Conservation (phyloP, 2,797 vertebrate genomes). For the Microctenopoma steveboyesi region DNA sequence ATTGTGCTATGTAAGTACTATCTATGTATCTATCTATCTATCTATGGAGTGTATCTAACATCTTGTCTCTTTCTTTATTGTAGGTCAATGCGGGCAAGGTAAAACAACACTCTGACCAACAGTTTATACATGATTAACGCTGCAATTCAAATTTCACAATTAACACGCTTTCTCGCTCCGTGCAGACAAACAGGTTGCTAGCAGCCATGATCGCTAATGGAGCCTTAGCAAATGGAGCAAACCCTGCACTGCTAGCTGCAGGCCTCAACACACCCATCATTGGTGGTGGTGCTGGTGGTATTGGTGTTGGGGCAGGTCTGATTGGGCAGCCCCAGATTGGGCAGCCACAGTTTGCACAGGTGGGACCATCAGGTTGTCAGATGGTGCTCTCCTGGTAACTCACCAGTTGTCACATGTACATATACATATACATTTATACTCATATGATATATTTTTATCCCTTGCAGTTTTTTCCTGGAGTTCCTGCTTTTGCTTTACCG, state of each 20-base stretch:
- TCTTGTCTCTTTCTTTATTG: slow-evolving; percentile 38
- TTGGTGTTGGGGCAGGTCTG: slow-evolving; percentile 58
- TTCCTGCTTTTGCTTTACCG: slow-evolving; percentile 54
- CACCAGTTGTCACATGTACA: too few species aligned
- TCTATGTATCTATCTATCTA: neutral
- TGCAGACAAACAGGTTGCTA: slow-evolving; percentile 58
- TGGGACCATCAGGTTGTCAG: slow-evolving; percentile 39
- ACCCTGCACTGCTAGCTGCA: slow-evolving; percentile 59
- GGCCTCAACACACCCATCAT: slow-evolving; percentile 67
- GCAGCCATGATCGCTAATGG: slow-evolving; percentile 62
- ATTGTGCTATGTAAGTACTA: slow-evolving; percentile 67
- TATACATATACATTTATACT: too few species aligned
- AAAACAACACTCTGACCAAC: slow-evolving; percentile 20
- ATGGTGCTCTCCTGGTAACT: neutral
- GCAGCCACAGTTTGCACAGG: slow-evolving; percentile 51
- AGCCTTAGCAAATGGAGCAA: slow-evolving; percentile 41
- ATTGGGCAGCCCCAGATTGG: slow-evolving; percentile 67
- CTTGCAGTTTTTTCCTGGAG: slow-evolving; percentile 61
- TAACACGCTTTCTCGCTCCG: neutral
- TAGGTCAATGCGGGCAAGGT: slow-evolving; percentile 77
- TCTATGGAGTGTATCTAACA: slow-evolving; percentile 13
- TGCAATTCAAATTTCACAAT: neutral
- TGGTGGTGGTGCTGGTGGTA: slow-evolving; percentile 58
- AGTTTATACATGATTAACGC: neutral
- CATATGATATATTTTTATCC: neutral